These are phyloP conservation scores for Allophyes oxyacanthae DNA, from an alignment of 2,888 invertebrate species.

Conservation along the genomic window DNA sequence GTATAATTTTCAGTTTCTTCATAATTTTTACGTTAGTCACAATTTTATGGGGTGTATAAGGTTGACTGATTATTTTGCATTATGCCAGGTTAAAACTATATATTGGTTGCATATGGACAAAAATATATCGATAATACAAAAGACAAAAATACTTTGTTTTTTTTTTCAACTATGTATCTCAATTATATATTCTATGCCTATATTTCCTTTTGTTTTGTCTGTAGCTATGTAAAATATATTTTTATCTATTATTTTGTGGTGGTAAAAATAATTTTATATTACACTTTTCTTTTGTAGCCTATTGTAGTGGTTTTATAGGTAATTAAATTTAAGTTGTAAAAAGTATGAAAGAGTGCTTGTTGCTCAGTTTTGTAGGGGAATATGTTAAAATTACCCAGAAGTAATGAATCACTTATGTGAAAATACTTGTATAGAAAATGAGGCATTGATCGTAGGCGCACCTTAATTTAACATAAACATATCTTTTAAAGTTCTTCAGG, in stretches of 20 bases:
- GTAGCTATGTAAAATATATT: constrained; percentile 43
- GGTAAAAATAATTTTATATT: constrained; percentile 66
- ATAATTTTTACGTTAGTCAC: constrained; percentile 48
- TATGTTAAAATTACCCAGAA: constrained; percentile 61
- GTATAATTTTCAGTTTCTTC: constrained; percentile 46
- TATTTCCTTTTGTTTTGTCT: constrained; percentile 38
- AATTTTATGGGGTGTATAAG: constrained; percentile 49
- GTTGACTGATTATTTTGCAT: constrained; percentile 56
- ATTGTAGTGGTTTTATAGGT: constrained; percentile 77
- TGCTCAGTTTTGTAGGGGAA: constrained; percentile 68
- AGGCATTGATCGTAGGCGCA: constrained; percentile 52
- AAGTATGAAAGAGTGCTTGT: constrained; percentile 72
- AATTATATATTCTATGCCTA: constrained; percentile 30
- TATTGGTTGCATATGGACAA: constrained; percentile 45
- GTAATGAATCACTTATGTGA: constrained; percentile 43
- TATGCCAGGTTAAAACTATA: constrained; percentile 38
- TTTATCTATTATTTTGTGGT: constrained; percentile 65
- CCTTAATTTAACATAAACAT: constrained; percentile 46
- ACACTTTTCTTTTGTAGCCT: constrained; percentile 71
- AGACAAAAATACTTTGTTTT: constrained; percentile 48
- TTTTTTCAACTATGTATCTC: constrained; percentile 26
- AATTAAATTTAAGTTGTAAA: constrained; percentile 80
- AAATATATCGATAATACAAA: constrained; percentile 52
- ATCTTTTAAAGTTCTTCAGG: constrained; percentile 22
- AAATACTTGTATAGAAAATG: constrained; percentile 44